Evolutionary conservation across 2,888 invertebrate genomes (phyloP).

Genomic region (Pseudeuparius sepicola): DNA sequence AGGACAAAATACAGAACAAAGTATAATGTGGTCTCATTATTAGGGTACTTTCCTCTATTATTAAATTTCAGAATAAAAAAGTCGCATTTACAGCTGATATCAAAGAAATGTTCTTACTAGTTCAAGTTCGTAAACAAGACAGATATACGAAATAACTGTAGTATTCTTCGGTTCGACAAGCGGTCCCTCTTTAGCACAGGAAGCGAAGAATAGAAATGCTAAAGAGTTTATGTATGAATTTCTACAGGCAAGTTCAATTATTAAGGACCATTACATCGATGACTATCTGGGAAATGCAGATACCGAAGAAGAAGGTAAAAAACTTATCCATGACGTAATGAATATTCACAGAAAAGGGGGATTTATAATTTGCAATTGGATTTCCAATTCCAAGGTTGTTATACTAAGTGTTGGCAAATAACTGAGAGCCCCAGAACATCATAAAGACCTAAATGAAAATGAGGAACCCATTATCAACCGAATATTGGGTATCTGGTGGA

Average conservation of each 20-base stretch:
- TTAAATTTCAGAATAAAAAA: too few relatives aligned
- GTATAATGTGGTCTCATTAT: too few relatives aligned
- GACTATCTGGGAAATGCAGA: constrained; percentile 10
- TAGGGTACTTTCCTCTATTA: too few relatives aligned
- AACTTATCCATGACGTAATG: constrained; percentile 8
- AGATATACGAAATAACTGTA: constrained; percentile 7
- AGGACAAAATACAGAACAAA: too few relatives aligned
- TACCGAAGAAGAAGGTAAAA: not conserved
- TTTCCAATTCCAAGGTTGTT: constrained; percentile 6
- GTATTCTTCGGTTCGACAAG: constrained; percentile 9
- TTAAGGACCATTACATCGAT: constrained; percentile 11
- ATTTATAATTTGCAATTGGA: constrained; percentile 8
- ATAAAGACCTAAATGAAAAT: too few relatives aligned
- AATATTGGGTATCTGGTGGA: too few relatives aligned
- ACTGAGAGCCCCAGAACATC: constrained; percentile 19
- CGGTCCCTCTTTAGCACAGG: constrained; percentile 10
- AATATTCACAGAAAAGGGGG: constrained; percentile 5
- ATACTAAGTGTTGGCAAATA: constrained; percentile 4
- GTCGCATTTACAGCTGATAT: too few relatives aligned
- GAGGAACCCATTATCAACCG: too few relatives aligned
- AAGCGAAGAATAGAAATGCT: constrained; percentile 12
- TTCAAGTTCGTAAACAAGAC: too few relatives aligned
- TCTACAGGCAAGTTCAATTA: constrained; percentile 6
- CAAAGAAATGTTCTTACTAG: too few relatives aligned
- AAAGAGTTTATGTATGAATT: constrained; percentile 3